Conservation (phyloP, 2,113 vertebrate genomes). For the Heterocephalus glaber region DNA sequence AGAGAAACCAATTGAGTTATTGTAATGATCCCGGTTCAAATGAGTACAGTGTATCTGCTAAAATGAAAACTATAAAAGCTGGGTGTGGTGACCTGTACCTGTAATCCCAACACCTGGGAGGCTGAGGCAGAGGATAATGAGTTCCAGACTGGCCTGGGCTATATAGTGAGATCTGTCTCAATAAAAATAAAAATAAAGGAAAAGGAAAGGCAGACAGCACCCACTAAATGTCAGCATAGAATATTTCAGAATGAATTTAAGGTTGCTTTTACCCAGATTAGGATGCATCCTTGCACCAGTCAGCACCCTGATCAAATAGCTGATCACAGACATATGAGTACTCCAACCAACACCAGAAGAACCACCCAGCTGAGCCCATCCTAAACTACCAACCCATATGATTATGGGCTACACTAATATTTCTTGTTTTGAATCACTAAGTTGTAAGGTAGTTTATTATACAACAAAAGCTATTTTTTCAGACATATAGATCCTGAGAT, state of each 20-base stretch:
- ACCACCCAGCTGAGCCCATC: not conserved
- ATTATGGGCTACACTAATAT: not conserved
- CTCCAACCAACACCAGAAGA: not conserved
- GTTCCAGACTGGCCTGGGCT: not conserved
- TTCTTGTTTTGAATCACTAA: not conserved
- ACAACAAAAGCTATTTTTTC: not conserved
- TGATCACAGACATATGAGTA: not conserved
- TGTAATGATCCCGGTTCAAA: not conserved
- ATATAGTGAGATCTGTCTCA: not conserved
- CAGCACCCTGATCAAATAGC: not conserved
- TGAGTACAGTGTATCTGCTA: not conserved
- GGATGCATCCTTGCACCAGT: not conserved
- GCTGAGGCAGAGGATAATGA: not conserved
- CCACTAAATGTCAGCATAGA: not conserved
- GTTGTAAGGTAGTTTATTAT: not conserved
- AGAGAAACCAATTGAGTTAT: not conserved
- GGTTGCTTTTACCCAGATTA: not conserved
- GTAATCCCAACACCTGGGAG: not conserved
- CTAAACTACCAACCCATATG: not conserved
- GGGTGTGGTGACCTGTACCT: not conserved
- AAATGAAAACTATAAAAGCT: not conserved
- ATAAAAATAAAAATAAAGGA: not conserved
- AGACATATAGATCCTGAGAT: not conserved
- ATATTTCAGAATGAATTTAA: not conserved
- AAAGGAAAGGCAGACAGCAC: not conserved